Evolutionary conservation across 2,113 vertebrate genomes (phyloP), one percentile per base, ranked within the genome.

Genomic region (Eptesicus fuscus): DNA sequence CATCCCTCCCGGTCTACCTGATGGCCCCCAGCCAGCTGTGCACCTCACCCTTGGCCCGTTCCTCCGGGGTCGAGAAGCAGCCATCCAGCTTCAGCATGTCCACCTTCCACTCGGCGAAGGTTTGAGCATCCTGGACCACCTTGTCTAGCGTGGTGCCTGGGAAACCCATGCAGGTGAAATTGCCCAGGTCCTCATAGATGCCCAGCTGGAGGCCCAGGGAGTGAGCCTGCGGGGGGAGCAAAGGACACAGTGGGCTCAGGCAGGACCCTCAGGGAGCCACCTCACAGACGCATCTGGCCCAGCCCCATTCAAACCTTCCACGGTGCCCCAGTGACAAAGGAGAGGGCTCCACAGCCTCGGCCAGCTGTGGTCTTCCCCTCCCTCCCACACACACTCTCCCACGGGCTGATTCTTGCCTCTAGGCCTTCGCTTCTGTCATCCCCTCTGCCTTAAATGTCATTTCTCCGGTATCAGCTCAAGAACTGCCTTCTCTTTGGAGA

Each of bases 21-120:
- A 7, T 0, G 51, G 74, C 5, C 35, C 32, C 32, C 32, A 1
- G 44, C 2, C 2, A 22, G 49, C 23, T 37, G 40, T 0, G 9
- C 44, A 35, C 42, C 97, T 97, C 97, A 99, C 99, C 99, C 88
- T 92, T 2, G 0, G 98, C 99, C 78, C 99, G 99, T 4, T 98
- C 98, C 0, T 78, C 30, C 9, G 79, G 49, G 0, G 98, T 98
- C 0, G 99, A 99, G 91, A 98, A 99, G 96, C 99, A 99, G 22
- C 99, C 99, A 4, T 99, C 99, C 92, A 98, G 97, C 96, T 99
- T 99, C 9, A 99, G 97, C 99, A 99, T 99, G 94, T 99, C 99
- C 95, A 99, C 98, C n/a, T 98, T 99, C 99, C 99, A 99, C 0
- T 98, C 97, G 0, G 99, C 99, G 4, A 99, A 99, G 12, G 99